Evolutionary conservation across 64 coral and sea anemone genomes (phyloP), one percentile per base, ranked within the genome.

Genomic region (Catalaphyllia jardinei): DNA sequence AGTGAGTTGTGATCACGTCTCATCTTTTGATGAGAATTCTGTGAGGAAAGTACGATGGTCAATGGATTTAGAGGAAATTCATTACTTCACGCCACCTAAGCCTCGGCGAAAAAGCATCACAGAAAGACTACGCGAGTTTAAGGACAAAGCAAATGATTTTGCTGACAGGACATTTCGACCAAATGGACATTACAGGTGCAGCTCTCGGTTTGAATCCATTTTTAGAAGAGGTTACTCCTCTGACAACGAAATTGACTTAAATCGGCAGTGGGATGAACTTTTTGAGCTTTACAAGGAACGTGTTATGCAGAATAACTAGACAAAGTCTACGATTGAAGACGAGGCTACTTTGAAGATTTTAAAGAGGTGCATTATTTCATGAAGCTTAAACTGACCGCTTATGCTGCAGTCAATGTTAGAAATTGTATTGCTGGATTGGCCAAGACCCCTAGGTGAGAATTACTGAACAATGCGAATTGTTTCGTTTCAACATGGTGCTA

Each of bases 111-210:
- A 85, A 51, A 85, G 81, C 81, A 69, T 85, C 39, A 50, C 81
- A 0, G 81, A 85, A 35, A 85, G 63, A 28, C 24, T 85, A 8
- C 31, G 81, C 11, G 81, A 71, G 62, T 85, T 85, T 5, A 85
- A 85, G 63, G 81, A 71, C 4, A 51, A 71, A 38, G 81, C 81
- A 22, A 85, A 71, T 18, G 81, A 85, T 39, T 38, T 85, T 10
- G 81, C 81, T 28, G 81, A 85, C 50, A 85, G 81, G n/a, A 85
- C 81, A 49, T 71, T 85, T 85, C 81, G 62, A 11, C 63, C 10
- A 8, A 85, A 71, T 71, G 81, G 65, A 51, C 62, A 85, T 51
- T 67, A 83, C 80, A 83, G 62, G 39, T 25, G 61, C 4, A 42
- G 8, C 17, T 46, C 42, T 46, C 81, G 81, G 8, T 62, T 62